Base-by-base conservation (phyloP, 1,140 invertebrate species). In the Tetraneura akinire region DNA sequence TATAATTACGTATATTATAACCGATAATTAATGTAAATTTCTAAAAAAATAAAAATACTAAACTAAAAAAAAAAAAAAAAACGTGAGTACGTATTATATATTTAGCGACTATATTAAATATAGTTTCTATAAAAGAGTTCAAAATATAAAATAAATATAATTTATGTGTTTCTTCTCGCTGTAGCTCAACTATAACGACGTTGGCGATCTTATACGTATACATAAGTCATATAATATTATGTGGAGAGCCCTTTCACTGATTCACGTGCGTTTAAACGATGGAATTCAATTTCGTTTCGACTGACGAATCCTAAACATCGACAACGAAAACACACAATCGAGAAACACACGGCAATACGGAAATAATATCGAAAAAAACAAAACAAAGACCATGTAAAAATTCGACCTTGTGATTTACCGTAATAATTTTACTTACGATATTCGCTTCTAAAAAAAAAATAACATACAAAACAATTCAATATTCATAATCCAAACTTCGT, bases 221-320 rank as follows among this genome's bases (percentile, higher is more conserved):
- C 32, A 3, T 37, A 37, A 37, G n/a, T n/a, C n/a, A n/a, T n/a
- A n/a, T n/a, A n/a, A n/a, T n/a, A n/a, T n/a, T n/a, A n/a, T n/a
- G n/a, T n/a, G n/a, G n/a, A n/a, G n/a, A n/a, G n/a, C 13, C 64
- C 64, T 68, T 68, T 68, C 64, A 68, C 64, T 16, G 21, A 37
- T 42, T 66, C 51, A 3, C n/a, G 18, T 26, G 23, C 55, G 26
- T 13, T 60, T 14, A 32, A 68, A 68, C 21, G 42, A 37, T 13
- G 23, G 66, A 45, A 23, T 14, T n/a, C 64, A 13, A 32, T 68
- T 68, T 0, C 18, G 11, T 14, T 66, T 16, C 37, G 64, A 68
- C 45, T 23, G 29, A 68, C 21, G 21, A 66, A 9, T 3, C 3
- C 3, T 18, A n/a, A 1, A 3, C 18, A 16, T 18, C 49, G 14